Percentiles rank a stretch among this genome's conserved stretches.
Evolutionary conservation across 2,797 vertebrate species (phyloP).

Genomic region (Oreonectes daqikongensis): DNA sequence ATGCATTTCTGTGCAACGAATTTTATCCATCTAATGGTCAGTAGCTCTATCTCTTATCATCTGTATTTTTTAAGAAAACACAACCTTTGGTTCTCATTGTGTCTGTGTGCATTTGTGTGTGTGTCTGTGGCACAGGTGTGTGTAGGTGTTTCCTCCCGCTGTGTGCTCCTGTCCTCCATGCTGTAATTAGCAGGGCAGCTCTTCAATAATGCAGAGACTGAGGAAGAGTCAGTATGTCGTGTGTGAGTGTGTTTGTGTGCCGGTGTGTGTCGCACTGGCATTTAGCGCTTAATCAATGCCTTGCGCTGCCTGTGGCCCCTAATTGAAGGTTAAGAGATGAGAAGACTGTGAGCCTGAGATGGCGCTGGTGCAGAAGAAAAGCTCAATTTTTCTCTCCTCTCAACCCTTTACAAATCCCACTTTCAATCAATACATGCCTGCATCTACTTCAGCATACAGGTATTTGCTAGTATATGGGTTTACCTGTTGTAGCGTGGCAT

Average conservation of each 20-base stretch:
- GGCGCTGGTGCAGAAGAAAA: conserved; percentile 45
- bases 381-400: conserved; percentile 23
- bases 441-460: conserved; percentile 25
- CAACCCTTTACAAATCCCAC: conserved; percentile 35
- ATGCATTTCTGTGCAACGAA: conserved; percentile 25
- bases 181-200: conserved; percentile 60
- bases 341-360: conserved; percentile 63
- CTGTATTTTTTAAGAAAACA: conserved; percentile 1
- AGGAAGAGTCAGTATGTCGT: conserved; percentile 50
- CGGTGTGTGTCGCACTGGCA: conserved; percentile 71
- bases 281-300: conserved; percentile 79
- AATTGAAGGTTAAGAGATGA: conserved; percentile 83
- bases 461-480: background rate
- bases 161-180: conserved; percentile 53
- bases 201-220: conserved; percentile 64
- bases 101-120: conserved; percentile 3
- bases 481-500: background rate
- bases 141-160: conserved; percentile 55
- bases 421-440: conserved; percentile 35
- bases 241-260: conserved; percentile 48
- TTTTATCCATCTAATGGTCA: background rate
- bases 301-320: conserved; percentile 74
- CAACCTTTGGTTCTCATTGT: background rate
- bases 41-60: background rate
- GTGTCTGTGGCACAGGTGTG: conserved; percentile 51